Evolutionary conservation across 2,113 vertebrate genomes (phyloP).

Genomic region (Istiophorus platypterus): DNA sequence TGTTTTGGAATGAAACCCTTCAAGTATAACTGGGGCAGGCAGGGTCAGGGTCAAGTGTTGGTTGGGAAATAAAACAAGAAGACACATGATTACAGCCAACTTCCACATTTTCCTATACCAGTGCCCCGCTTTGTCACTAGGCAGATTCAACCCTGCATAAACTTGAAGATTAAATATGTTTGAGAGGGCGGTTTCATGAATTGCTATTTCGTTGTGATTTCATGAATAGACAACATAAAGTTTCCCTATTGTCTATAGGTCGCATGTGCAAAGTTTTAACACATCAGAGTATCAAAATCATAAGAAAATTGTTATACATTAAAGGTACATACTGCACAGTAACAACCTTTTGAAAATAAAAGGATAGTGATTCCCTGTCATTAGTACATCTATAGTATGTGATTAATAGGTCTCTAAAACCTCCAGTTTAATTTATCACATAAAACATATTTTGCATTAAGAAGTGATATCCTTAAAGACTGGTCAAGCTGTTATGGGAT

Average conservation of each 20-base stretch:
- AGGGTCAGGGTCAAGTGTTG: constrained; percentile 68
- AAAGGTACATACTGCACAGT: constrained; percentile 19
- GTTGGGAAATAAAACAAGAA: constrained; percentile 62
- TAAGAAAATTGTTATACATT: constrained; percentile 20
- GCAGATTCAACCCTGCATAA: constrained; percentile 42
- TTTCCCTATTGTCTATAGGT: neutral
- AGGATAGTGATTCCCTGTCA: constrained; percentile 51
- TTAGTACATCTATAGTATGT: constrained; percentile 37
- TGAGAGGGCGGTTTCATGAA: constrained; percentile 13
- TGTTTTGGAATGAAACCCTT: constrained; percentile 63
- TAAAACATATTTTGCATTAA: constrained; percentile 80
- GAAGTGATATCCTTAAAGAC: constrained; percentile 77
- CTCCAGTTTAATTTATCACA: constrained; percentile 72
- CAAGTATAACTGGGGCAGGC: constrained; percentile 61
- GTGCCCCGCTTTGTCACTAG: constrained; percentile 36
- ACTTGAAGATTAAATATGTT: constrained; percentile 33
- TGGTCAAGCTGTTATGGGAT: constrained; percentile 77
- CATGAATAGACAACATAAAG: constrained; percentile 8
- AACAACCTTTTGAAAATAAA: constrained; percentile 64
- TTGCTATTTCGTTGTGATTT: neutral
- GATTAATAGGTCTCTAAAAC: constrained; percentile 75
- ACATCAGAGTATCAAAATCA: constrained; percentile 29
- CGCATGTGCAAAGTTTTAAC: neutral
- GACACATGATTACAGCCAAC: constrained; percentile 61
- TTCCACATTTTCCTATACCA: constrained; percentile 51